Base-by-base conservation (phyloP, 2,888 invertebrate genomes). In the Machimus rusticus region DNA sequence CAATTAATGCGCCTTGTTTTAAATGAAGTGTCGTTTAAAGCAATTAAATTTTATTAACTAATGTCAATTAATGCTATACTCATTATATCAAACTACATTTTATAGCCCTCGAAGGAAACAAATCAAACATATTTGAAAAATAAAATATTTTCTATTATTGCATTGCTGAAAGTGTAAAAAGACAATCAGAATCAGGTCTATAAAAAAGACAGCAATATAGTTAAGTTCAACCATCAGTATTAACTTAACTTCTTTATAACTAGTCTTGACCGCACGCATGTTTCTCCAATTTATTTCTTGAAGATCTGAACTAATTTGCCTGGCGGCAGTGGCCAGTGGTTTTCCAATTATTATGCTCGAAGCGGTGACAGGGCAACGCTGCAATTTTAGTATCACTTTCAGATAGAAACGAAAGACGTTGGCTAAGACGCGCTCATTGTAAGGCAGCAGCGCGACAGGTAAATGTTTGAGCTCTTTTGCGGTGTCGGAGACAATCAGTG, bases 301-400 rank as follows among this genome's bases (percentile, higher is more conserved):
- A 28, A 28, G 66, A 66, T 23, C 23, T 66, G 23, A 66, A 66
- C 12, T 23, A 28, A 28, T 23, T 66, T 66, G 19, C 5, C 14
- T 28, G 28, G 9, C 28, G 23, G 28, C 66, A 66, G 66, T 66
- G 66, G 9, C 66, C 55, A 55, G 55, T 2, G 43, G 14, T 16
- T 51, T 51, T 16, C 34, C 37, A 76, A 37, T 76, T 37, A 76
- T 76, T 76, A n/a, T 37, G 34, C n/a, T 77, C 39, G 19, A n/a
- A 34, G n/a, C 39, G 9, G 37, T 19, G 77, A 77, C 5, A 77
- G 37, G 34, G 8, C 77, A 77, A 16, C 31, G 31, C 16, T 78
- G 43, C 46, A 43, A 78, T n/a, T 78, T 37, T 43, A 78, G 23
- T 78, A 78, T 78, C 43, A 78, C 37, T 78, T 78, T 78, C 37